Percentiles rank a stretch among this genome's conserved stretches.
Evolutionary conservation across 2,888 invertebrate species (phyloP).

Genomic region (Onthophagus sagittarius): DNA sequence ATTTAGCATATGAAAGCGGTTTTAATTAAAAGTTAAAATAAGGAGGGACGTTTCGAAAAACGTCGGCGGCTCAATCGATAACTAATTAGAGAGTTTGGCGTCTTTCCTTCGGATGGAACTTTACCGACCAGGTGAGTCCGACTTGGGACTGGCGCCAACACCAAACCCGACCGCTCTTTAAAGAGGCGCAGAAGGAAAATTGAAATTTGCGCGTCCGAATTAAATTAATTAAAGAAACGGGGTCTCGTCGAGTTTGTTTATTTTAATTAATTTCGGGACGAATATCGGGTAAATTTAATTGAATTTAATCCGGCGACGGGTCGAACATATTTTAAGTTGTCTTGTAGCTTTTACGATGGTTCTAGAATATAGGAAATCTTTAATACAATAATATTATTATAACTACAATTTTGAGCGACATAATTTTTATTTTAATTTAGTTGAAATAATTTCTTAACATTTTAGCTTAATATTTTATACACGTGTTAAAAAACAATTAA

Average conservation of each 20-base stretch:
- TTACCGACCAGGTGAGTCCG: background rate
- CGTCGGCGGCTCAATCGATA: background rate
- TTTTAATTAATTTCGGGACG: background rate
- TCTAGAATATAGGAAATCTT: background rate
- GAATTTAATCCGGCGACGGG: background rate
- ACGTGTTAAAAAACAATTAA: too few species aligned
- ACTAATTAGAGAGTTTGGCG: constrained; percentile 4
- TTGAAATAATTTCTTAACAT: too few species aligned
- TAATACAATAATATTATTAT: background rate
- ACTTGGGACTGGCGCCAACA: background rate
- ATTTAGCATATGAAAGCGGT: constrained; percentile 1
- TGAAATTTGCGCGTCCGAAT: background rate
- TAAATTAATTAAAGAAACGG: background rate
- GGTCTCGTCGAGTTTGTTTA: background rate
- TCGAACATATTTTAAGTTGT: background rate
- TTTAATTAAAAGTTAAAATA: constrained; percentile 8
- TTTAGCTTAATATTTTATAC: too few species aligned
- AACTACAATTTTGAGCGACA: too few species aligned
- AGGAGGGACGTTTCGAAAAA: background rate
- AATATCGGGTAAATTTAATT: background rate
- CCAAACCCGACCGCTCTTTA: background rate
- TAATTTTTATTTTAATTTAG: too few species aligned
- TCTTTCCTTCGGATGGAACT: too few species aligned
- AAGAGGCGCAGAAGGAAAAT: background rate
- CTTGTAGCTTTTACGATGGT: background rate